Evolutionary conservation across 2,797 vertebrate species (phyloP), one percentile per base, ranked within the genome.

Genomic region (Fringilla coelebs): DNA sequence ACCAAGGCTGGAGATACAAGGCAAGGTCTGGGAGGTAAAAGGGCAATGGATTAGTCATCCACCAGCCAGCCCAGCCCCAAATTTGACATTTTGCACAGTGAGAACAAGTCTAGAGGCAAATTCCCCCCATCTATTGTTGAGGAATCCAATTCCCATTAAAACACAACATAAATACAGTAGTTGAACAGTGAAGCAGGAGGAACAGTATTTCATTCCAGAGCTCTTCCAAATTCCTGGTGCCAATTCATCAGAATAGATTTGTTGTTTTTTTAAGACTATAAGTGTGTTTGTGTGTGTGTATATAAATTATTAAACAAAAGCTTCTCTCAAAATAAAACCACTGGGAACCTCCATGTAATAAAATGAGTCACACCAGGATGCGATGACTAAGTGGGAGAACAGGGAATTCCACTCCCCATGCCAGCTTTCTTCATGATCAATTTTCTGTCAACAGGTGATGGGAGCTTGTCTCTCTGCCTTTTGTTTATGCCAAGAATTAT

Each of bases 341-440:
- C 97, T 97, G 98, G 98, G 98, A 98, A 99, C 98, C 98, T 99
- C 98, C 98, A 96, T 97, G 97, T 98, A 97, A 98, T 97, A 97
- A 98, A 98, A 98, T 98, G 97, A 98, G 97, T 98, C 98, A 98
- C 96, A 97, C 97, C 97, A 98, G 98, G 98, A 97, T 98, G 68
- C 45, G 97, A 98, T 99, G 99, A 99, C 98, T 99, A 99, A 99
- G 98, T 97, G 98, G 94, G 97, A 98, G 97, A 97, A 97, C 51
- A 98, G 98, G 99, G 98, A 98, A 98, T 99, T 99, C 99, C 98
- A 98, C 92, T 94, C 81, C 89, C 78, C 79, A 88, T 90, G 98
- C 98, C 98, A 99, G 97, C 93, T 97, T 96, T 95, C 85, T 95
- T 97, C 96, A 98, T 96, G 98, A 98, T 98, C 98, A 97, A 95